Percentiles rank a stretch among this genome's conserved stretches.
Evolutionary conservation across 2,888 invertebrate species (phyloP).

Genomic region (Eubasilissa splendida): DNA sequence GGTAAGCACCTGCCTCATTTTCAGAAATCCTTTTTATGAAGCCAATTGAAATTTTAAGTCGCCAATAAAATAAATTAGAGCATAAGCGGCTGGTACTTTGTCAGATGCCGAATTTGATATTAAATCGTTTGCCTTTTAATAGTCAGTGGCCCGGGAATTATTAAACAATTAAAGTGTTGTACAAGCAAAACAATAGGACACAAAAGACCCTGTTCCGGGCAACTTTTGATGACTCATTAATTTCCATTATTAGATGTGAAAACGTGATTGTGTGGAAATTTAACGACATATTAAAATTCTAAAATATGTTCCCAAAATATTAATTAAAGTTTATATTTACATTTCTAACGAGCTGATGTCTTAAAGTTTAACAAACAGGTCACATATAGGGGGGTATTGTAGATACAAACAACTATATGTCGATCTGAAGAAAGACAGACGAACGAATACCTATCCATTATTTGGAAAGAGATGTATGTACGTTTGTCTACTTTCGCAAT

Average conservation of each 20-base stretch:
- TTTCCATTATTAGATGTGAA: slow-evolving; percentile 17
- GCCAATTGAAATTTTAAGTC: slow-evolving; percentile 58
- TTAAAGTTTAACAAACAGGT: too few relatives aligned
- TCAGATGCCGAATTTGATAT: slow-evolving; percentile 46
- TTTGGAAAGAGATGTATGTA: too few relatives aligned
- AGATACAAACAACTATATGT: too few relatives aligned
- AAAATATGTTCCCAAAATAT: slow-evolving; percentile 8
- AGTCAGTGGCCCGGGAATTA: slow-evolving; percentile 54
- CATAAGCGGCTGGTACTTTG: slow-evolving; percentile 46
- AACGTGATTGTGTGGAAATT: neutral
- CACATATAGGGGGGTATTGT: too few relatives aligned
- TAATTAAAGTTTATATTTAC: neutral
- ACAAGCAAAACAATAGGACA: slow-evolving; percentile 42
- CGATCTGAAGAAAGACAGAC: too few relatives aligned
- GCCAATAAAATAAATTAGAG: slow-evolving; percentile 57
- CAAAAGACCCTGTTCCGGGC: slow-evolving; percentile 35
- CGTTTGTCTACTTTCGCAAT: too few relatives aligned
- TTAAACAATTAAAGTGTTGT: slow-evolving; percentile 47
- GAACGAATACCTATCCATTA: too few relatives aligned
- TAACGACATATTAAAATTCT: slow-evolving; percentile 21
- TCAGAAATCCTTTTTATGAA: slow-evolving; percentile 53
- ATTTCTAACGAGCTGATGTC: too few relatives aligned
- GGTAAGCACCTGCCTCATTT: slow-evolving; percentile 44
- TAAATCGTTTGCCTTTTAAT: slow-evolving; percentile 55
- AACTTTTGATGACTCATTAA: slow-evolving; percentile 45